Evolutionary conservation across 2,113 vertebrate species (phyloP).

Genomic region (Apteryx owenii): DNA sequence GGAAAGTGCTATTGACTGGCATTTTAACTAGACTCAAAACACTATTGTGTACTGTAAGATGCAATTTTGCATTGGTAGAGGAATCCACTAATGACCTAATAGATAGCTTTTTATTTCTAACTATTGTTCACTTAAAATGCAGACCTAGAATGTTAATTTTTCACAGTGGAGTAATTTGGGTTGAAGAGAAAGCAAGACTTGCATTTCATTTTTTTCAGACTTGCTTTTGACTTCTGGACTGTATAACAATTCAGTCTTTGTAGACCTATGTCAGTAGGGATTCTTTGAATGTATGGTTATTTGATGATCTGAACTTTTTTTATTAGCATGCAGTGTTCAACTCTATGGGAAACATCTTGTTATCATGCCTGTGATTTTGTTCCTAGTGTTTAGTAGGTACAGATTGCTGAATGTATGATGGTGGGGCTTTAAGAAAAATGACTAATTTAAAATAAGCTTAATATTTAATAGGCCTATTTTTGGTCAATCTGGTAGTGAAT

Average conservation of each 20-base stretch:
- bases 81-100: not conserved
- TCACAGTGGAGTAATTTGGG: not conserved
- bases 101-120: not conserved
- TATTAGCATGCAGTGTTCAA: not conserved
- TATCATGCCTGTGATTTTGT: not conserved
- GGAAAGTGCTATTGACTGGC: conserved; percentile 6
- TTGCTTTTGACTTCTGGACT: not conserved
- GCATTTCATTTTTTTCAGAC: not conserved
- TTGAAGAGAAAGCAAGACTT: not conserved
- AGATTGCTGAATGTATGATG: not conserved
- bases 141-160: not conserved
- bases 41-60: not conserved
- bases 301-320: not conserved
- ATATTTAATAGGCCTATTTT: not conserved
- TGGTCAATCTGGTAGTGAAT: not conserved
- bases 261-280: not conserved
- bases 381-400: not conserved
- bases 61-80: not conserved
- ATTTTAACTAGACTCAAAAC: not conserved
- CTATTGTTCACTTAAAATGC: not conserved
- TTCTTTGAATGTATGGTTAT: not conserved
- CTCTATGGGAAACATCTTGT: not conserved
- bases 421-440: not conserved
- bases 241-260: not conserved
- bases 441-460: not conserved